Evolutionary conservation across 2,888 invertebrate genomes (phyloP).

Genomic region (Pyralis farinalis): DNA sequence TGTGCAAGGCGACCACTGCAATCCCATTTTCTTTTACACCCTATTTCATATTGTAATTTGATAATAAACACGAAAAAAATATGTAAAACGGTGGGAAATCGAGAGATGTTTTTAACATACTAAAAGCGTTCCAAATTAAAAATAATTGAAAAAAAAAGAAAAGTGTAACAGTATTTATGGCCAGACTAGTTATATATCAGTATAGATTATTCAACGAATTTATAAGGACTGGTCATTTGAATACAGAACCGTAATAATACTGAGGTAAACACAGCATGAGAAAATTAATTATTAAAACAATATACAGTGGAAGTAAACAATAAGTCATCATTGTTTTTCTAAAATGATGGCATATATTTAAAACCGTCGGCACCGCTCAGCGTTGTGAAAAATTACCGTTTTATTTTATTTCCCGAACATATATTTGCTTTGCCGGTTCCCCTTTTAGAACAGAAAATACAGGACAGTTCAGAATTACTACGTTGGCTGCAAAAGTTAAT

Average conservation of each 20-base stretch:
- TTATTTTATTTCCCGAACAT: slow-evolving; percentile 12
- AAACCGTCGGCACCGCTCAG: slow-evolving; percentile 6
- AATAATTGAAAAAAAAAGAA: no score
- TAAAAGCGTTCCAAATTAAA: no score
- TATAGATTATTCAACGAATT: no score
- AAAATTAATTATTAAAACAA: slow-evolving; percentile 8
- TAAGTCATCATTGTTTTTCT: slow-evolving; percentile 14
- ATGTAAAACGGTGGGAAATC: no score
- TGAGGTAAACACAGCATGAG: not conserved
- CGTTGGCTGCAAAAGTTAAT: slow-evolving; percentile 10
- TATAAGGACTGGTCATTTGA: no score
- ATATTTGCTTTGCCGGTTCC: slow-evolving; percentile 5
- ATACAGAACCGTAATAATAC: not conserved
- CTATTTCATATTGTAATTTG: no score
- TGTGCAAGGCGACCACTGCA: no score
- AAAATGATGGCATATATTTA: slow-evolving; percentile 13
- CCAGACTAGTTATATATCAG: no score
- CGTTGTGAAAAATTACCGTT: slow-evolving; percentile 9
- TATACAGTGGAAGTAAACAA: slow-evolving; percentile 2
- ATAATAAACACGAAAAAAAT: no score
- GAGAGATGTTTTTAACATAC: no score
- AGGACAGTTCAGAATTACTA: not conserved
- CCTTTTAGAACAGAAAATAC: slow-evolving; percentile 1
- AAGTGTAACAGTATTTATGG: no score
- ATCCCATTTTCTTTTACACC: no score